Base-by-base conservation (phyloP, 2,888 invertebrate genomes). In the Clanis bilineata region DNA sequence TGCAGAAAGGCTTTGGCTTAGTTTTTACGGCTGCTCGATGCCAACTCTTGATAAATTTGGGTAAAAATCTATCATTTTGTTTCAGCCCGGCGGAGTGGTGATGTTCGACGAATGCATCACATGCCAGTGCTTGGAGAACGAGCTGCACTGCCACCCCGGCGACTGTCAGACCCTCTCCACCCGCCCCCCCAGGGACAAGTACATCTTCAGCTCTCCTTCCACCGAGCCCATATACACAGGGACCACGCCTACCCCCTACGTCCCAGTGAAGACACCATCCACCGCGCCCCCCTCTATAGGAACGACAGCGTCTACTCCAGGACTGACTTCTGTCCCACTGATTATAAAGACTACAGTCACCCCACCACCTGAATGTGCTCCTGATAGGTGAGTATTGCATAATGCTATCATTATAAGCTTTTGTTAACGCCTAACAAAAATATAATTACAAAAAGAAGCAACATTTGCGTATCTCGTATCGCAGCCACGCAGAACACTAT, bases 101-200 rank as follows among this genome's bases (percentile, higher is more conserved):
- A 72, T n/a, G n/a, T n/a, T 83, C 12, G 94, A 94, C 0, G 94
- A 94, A 0, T 96, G 96, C 74, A 93, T 94, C 71, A 92, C 94
- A 12, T 98, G 97, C 74, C 97, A 97, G 70, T 98, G 98, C 72
- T 88, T 96, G 6, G 93, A 96, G 74, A 97, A 97, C 83, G 93
- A 93, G 22, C 94, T 95, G 62, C 93, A 94, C 51, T 97, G 97
- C 76, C 94, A 95, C 76, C 83, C 92, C 28, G 88, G 77, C 21
- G 80, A 83, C 1, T 95, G 95, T 67, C 70, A 81, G 6, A 64
- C 72, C n/a, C 64, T 80, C 1, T 72, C 80, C 56, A 81, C 83
- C 0, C 77, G 80, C 64, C 59, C 70, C 59, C 72, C 82, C 6
- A 65, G 75, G 61, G 67, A 80, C n/a, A 57, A 21, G 10, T 41